Conservation (phyloP, 2,888 invertebrate genomes). For the Drosophila lutescens region DNA sequence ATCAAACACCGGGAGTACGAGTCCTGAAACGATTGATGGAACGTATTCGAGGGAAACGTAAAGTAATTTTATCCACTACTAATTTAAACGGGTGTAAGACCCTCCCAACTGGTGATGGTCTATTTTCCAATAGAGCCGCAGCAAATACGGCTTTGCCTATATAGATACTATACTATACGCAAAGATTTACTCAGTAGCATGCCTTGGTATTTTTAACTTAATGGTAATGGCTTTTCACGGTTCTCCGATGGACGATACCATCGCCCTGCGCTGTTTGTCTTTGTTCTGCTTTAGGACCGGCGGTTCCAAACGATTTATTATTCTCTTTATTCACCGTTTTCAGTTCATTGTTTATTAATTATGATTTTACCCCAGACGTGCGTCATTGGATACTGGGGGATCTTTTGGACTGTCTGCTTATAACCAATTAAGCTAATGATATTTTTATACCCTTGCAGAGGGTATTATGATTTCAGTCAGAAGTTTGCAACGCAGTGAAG, state of each 20-base stretch:
- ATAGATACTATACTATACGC: slow-evolving; percentile 1
- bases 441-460: too few relatives aligned
- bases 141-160: slow-evolving; percentile 14
- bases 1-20: slow-evolving; percentile 84
- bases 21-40: slow-evolving; percentile 84
- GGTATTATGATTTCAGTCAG: too few relatives aligned
- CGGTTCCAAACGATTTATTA: slow-evolving; percentile 27
- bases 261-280: slow-evolving; percentile 34
- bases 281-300: slow-evolving; percentile 36
- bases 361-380: slow-evolving; percentile 45
- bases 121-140: slow-evolving; percentile 30
- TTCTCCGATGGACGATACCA: slow-evolving; percentile 27
- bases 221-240: slow-evolving; percentile 41
- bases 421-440: slow-evolving; percentile 49
- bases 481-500: too few relatives aligned
- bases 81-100: slow-evolving; percentile 61
- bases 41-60: slow-evolving; percentile 85
- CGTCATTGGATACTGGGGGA: slow-evolving; percentile 25
- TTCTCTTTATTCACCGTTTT: slow-evolving; percentile 26
- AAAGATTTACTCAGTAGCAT: slow-evolving; percentile 30
- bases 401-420: slow-evolving; percentile 12
- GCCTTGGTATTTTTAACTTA: slow-evolving; percentile 33
- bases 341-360: slow-evolving; percentile 54
- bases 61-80: slow-evolving; percentile 84
- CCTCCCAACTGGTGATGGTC: slow-evolving; percentile 36